Evolutionary conservation across 1,140 invertebrate species (phyloP), one percentile per base, ranked within the genome.

Genomic region (Gonatopus flavifemur): DNA sequence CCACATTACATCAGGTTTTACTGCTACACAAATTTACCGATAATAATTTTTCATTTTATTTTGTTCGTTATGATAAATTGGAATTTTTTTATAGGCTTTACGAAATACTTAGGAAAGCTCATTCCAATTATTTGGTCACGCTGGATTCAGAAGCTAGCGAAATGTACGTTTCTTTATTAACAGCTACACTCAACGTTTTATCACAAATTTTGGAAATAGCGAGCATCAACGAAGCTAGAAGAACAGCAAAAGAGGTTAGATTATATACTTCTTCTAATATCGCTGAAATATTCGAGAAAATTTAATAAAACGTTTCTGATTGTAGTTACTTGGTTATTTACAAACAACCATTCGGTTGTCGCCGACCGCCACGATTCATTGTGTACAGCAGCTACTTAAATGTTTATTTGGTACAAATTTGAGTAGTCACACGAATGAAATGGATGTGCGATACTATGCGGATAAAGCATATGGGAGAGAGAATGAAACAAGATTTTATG

Each of bases 351-450:
- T 94, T 49, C 70, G 80, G 2, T 65, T 93, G 13, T 86, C 88
- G 37, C 83, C 90, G 1, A 84, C 86, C 3, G 70, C 78, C 1
- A 86, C 90, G 1, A 82, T 95, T 0, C 80, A 84, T 25, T 92
- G 89, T 71, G 87, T 94, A 0, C 86, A 90, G 21, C 90, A 94
- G 78, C 66, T 95, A 1, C 65, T 94, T 7, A 92, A 93, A 74
- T 88, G 88, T 58, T 72, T 94, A 2, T 94, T 93, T 76, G 87
- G 87, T 1, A 88, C 85, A 0, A 93, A 94, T 65, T 80, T 92
- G 53, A 80, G 83, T 9, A 82, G 82, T n/a, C 84, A 88, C 20
- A 86, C 85, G 74, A 76, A 57, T 2, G 82, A 83, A 46, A 74
- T 77, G 13, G 64, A 62, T 13, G 36, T 57, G 0, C 48, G 61